phyloP scores from a whole-genome alignment of 1,140 invertebrate genomes.

The Drosophila malerkotliana region DNA sequence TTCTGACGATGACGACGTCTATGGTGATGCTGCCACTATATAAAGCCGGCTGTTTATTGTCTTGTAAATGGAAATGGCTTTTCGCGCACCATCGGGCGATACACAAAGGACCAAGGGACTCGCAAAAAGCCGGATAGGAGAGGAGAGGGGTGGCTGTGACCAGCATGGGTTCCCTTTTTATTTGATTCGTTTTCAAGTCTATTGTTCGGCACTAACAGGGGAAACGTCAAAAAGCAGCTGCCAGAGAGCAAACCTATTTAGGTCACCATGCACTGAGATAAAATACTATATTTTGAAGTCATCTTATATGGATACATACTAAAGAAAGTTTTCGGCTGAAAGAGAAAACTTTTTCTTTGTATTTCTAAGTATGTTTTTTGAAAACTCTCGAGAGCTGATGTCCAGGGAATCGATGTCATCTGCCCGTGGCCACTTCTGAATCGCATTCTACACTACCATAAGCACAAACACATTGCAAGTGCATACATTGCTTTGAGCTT shows the following conservation, averaged over 20 bases:
- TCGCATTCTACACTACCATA: not conserved
- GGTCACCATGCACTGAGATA: constrained; percentile 28
- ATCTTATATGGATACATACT: not conserved
- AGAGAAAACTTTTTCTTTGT: not conserved
- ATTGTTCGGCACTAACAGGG: constrained; percentile 30
- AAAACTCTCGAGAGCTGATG: not conserved
- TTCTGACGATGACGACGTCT: constrained; percentile 14
- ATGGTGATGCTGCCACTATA: constrained; percentile 21
- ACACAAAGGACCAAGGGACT: constrained; percentile 29
- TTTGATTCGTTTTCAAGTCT: constrained; percentile 28
- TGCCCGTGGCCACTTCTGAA: not conserved
- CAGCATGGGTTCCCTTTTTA: constrained; percentile 25
- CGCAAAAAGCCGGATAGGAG: constrained; percentile 1
- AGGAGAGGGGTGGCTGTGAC: constrained; percentile 2
- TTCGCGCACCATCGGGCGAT: constrained; percentile 62
- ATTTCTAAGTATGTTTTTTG: not conserved
- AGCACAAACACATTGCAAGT: constrained; percentile 15
- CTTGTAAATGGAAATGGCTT: constrained; percentile 74
- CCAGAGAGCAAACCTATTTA: constrained; percentile 39
- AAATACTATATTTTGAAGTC: not conserved
- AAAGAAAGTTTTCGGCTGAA: not conserved
- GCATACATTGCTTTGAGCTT: constrained; percentile 14
- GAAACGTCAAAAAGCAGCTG: constrained; percentile 48
- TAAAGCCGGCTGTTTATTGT: constrained; percentile 61
- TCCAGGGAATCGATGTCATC: not conserved